A percentile compares a stretch with the other conserved stretches of the same genome.
These are phyloP conservation scores for Manis pentadactyla DNA, from an alignment of 2,797 vertebrate species.

Conservation along the genomic window DNA sequence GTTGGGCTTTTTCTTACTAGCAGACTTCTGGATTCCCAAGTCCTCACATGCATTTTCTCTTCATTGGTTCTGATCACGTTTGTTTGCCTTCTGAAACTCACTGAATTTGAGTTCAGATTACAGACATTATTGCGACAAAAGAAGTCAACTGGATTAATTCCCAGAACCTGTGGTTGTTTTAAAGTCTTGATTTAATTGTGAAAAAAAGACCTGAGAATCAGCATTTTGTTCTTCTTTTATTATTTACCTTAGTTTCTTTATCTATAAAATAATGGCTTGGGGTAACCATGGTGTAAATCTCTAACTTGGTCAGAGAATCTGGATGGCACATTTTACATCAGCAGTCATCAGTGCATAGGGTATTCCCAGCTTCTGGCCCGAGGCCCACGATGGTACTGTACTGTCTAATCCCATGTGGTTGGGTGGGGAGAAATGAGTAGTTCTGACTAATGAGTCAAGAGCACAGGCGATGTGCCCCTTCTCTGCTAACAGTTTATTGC, in stretches of 20 bases:
- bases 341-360: not conserved
- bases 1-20: not conserved
- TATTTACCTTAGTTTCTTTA: not conserved
- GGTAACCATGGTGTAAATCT: not conserved
- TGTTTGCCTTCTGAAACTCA: not conserved
- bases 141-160: not conserved
- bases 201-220: not conserved
- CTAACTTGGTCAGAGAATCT: not conserved
- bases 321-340: not conserved
- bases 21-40: not conserved
- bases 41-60: not conserved
- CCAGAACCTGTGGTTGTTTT: not conserved
- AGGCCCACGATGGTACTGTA: too few species aligned
- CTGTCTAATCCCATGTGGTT: not conserved
- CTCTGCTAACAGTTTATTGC: not conserved
- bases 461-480: not conserved
- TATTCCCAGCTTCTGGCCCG: not conserved
- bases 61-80: not conserved
- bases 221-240: not conserved
- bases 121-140: not conserved
- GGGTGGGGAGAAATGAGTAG: not conserved
- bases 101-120: not conserved
- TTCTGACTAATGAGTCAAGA: not conserved
- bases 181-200: not conserved
- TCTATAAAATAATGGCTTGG: not conserved